Evolutionary conservation across 2,888 invertebrate species (phyloP).

Genomic region (Andrena minutula): DNA sequence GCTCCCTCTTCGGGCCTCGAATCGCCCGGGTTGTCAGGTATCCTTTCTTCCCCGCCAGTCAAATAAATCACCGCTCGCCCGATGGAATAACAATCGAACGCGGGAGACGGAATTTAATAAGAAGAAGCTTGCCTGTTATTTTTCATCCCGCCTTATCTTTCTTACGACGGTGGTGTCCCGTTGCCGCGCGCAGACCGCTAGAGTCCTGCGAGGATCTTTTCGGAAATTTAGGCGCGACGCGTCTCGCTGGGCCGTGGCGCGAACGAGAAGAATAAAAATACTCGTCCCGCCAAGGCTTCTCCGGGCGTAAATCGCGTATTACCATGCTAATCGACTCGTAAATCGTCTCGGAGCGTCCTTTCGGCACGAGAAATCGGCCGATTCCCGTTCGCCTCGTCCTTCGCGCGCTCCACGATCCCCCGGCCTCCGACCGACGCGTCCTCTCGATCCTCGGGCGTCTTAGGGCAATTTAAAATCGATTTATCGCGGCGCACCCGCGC

Average conservation of each 20-base stretch:
- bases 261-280: slow-evolving; percentile 67
- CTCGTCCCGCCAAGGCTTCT: slow-evolving; percentile 69
- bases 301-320: slow-evolving; percentile 76
- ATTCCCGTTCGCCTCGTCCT: slow-evolving; percentile 57
- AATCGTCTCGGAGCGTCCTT: slow-evolving; percentile 72
- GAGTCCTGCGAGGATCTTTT: slow-evolving; percentile 30
- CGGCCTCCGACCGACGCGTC: slow-evolving; percentile 16
- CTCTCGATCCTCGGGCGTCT: slow-evolving; percentile 8
- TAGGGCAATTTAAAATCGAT: slow-evolving; percentile 36
- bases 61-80: slow-evolving; percentile 2
- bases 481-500: background rate
- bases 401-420: slow-evolving; percentile 41
- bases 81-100: background rate
- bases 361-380: slow-evolving; percentile 67
- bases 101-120: slow-evolving; percentile 4
- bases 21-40: background rate
- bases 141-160: slow-evolving; percentile 13
- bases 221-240: slow-evolving; percentile 36
- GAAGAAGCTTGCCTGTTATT: slow-evolving; percentile 6
- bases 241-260: slow-evolving; percentile 31
- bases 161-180: background rate
- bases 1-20: background rate
- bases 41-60: background rate
- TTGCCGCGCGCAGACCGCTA: background rate
- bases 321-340: slow-evolving; percentile 80